Base-by-base conservation (phyloP, 2,888 invertebrate genomes). In the Polymixis lichenea region DNA sequence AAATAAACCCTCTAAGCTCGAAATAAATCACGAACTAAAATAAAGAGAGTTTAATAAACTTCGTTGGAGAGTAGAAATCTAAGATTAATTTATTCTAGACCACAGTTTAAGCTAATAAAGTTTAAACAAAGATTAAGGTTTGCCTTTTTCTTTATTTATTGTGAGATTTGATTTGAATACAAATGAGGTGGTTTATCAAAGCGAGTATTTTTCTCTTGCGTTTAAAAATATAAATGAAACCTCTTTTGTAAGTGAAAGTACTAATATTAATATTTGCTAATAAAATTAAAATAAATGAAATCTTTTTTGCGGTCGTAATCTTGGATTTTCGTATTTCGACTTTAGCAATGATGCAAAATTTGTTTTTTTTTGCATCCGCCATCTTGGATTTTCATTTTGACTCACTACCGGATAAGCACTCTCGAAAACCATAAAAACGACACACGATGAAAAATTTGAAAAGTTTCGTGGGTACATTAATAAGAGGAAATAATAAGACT, bases 21-120 rank as follows among this genome's bases (percentile, higher is more conserved):
- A 66, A 76, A 66, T 67, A 76, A 66, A 76, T 67, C 32, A 46
- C 58, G 1, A 75, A 76, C 38, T 51, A 49, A 75, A 75, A 75
- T 17, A 28, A 49, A 65, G 22, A 38, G 19, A 3, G 19, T 19
- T 75, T 73, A 22, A 53, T n/a, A 32, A 73, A 53, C 55, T 76
- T 75, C 49, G 19, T 43, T 32, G 17, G 13, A 76, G 43, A 25
- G n/a, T 43, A 28, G 43, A 28, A 43, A 53, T 49, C 46, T 68
- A 68, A 32, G 55, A 55, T 77, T 67, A 32, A 67, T 76, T 66
- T 66, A 66, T 66, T 51, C 32, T 46, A 53, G 38, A 17, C 7
- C 55, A 28, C 56, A 58, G 28, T 51, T 49, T 64, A 49, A 46
- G 46, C 46, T 49, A 22, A 5, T 74, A 25, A n/a, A 75, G 32